Base-by-base conservation (phyloP, 2,113 vertebrate species). In the Bagarius yarrelli region DNA sequence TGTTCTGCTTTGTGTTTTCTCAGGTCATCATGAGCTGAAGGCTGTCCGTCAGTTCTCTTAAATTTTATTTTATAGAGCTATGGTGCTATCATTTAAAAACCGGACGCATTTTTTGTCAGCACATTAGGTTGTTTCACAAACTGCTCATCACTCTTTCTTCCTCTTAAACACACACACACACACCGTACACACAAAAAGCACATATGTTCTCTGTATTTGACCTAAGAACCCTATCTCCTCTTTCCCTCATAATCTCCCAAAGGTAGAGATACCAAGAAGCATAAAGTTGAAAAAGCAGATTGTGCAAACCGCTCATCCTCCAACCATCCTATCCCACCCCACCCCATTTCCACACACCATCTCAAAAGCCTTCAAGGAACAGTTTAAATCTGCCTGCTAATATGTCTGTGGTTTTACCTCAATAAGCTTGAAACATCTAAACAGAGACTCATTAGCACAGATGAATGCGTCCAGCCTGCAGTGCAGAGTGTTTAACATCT, bases 341-440 rank as follows among this genome's bases (percentile, higher is more conserved):
- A 89, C 88, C 83, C 85, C 87, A 73, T 74, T 57, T 87, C 86
- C 88, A 86, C 89, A 90, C 87, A 87, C 89, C 90, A 83, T 83
- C 85, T 85, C 80, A 90, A 91, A 91, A 67, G 81, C 85, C 88
- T 90, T 91, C 87, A 90, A 88, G 86, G 82, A 81, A 76, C 79
- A 83, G 82, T 90, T 91, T 86, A 88, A 86, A 84, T 86, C 84
- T 87, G 89, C 90, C 82, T 87, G 82, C 88, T 83, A 89, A 89
- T 74, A 78, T 86, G 75, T 85, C 86, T 89, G 83, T 85, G 86
- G 50, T 87, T 90, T 85, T 85, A 87, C 55, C 86, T 73, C 74
- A 86, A 87, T 89, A 78, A 88, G 87, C 81, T 30, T 57, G 71
- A 66, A 70, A 85, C 82, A 71, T 74, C 59, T 66, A 5, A 73